Conservation (phyloP, 1,140 invertebrate species). For the Drepana arcuata region DNA sequence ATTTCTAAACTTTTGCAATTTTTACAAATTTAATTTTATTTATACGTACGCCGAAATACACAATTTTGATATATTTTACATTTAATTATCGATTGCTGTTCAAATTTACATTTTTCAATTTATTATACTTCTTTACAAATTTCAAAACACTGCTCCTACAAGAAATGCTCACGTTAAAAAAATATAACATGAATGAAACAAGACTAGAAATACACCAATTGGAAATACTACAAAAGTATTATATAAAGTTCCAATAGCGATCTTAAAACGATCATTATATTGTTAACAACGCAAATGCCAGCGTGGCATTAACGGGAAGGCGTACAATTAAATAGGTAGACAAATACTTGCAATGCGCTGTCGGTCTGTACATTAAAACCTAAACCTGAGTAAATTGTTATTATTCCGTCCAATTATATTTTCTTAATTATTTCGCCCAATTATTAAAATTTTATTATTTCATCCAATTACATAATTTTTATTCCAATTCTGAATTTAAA, state of each 20-base stretch:
- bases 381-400: too few species aligned
- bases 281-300: conserved; percentile 48
- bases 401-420: too few species aligned
- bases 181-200: conserved; percentile 25
- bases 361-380: too few species aligned
- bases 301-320: conserved; percentile 52
- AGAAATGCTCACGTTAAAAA: conserved; percentile 15
- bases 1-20: conserved; percentile 43
- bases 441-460: too few species aligned
- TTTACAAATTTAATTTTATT: conserved; percentile 57
- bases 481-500: too few species aligned
- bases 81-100: not conserved
- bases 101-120: conserved; percentile 36
- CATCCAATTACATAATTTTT: too few species aligned
- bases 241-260: too few species aligned
- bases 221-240: too few species aligned
- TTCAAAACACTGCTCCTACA: not conserved
- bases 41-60: conserved; percentile 51
- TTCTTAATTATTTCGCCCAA: too few species aligned
- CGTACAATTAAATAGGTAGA: conserved; percentile 37
- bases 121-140: conserved; percentile 8
- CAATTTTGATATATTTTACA: conserved; percentile 30
- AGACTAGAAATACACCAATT: conserved; percentile 67
- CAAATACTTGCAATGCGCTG: conserved; percentile 42
- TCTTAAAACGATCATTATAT: too few species aligned